Evolutionary conservation across 2,113 vertebrate genomes (phyloP).

Genomic region (Choloepus hoffmanni): DNA sequence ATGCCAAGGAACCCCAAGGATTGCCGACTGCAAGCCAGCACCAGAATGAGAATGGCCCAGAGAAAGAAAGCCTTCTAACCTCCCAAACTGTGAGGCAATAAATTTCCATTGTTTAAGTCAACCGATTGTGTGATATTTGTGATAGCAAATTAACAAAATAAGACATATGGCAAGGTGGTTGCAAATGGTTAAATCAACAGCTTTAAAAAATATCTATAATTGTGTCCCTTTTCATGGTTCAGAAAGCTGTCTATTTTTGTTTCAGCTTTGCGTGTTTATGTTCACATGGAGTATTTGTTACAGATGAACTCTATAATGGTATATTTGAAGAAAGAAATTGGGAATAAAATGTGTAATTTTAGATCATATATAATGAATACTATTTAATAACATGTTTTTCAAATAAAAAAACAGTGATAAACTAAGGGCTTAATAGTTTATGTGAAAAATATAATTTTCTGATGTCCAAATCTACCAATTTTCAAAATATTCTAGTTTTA

Average conservation of each 20-base stretch:
- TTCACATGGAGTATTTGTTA: background rate
- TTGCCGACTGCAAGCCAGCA: no score
- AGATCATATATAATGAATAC: background rate
- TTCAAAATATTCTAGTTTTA: slow-evolving; percentile 24
- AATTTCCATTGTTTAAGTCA: no score
- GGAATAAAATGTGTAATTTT: slow-evolving; percentile 32
- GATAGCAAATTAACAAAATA: no score
- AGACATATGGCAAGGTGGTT: background rate
- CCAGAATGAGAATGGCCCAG: no score
- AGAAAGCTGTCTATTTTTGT: slow-evolving; percentile 49
- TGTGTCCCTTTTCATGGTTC: slow-evolving; percentile 52
- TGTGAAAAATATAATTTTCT: slow-evolving; percentile 18
- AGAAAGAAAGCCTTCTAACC: no score
- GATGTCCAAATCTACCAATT: slow-evolving; percentile 21
- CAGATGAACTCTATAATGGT: background rate
- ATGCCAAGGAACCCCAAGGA: no score
- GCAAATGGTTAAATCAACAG: slow-evolving; percentile 73
- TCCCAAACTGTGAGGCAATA: no score
- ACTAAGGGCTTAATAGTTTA: slow-evolving; percentile 2
- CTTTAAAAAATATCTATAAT: slow-evolving; percentile 63
- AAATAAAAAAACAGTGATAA: slow-evolving; percentile 41
- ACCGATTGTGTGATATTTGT: no score
- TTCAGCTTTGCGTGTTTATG: slow-evolving; percentile 40
- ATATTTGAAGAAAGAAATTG: slow-evolving; percentile 19
- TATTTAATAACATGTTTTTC: slow-evolving; percentile 42